These are phyloP conservation scores for Diadegma fenestrale DNA, from an alignment of 2,888 invertebrate species.

Conservation along the genomic window DNA sequence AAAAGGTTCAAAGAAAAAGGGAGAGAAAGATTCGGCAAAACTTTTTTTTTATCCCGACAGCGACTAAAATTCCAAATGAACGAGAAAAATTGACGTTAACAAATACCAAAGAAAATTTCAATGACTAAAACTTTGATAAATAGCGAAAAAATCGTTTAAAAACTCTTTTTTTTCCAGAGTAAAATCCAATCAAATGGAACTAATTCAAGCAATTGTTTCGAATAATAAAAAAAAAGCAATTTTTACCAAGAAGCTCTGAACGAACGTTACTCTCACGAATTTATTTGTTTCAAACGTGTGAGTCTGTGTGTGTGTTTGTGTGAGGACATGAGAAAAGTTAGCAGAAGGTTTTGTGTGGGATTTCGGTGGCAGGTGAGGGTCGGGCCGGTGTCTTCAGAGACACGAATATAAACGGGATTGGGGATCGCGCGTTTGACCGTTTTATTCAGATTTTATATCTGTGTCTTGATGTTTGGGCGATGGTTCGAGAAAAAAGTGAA, in stretches of 20 bases:
- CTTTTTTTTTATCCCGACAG: too few relatives aligned
- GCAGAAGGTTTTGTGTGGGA: conserved; percentile 83
- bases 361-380: conserved; percentile 83
- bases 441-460: conserved; percentile 21
- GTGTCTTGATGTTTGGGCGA: conserved; percentile 38
- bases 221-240: background rate
- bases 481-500: conserved; percentile 21
- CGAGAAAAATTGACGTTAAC: too few relatives aligned
- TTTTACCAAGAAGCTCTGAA: conserved; percentile 11
- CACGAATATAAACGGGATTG: conserved; percentile 38
- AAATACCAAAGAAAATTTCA: too few relatives aligned
- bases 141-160: background rate
- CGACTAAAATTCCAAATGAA: too few relatives aligned
- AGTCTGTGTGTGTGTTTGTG: background rate
- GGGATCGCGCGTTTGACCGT: background rate
- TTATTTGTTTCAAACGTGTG: conserved; percentile 11
- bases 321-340: conserved; percentile 66
- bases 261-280: conserved; percentile 15
- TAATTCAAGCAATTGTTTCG: conserved; percentile 36
- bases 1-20: background rate
- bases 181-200: background rate
- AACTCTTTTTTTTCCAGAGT: background rate
- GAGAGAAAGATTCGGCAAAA: background rate
- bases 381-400: conserved; percentile 77
- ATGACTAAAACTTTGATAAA: background rate